Evolutionary conservation across 2,113 vertebrate species (phyloP), one percentile per base, ranked within the genome.

Genomic region (Caloenas nicobarica): DNA sequence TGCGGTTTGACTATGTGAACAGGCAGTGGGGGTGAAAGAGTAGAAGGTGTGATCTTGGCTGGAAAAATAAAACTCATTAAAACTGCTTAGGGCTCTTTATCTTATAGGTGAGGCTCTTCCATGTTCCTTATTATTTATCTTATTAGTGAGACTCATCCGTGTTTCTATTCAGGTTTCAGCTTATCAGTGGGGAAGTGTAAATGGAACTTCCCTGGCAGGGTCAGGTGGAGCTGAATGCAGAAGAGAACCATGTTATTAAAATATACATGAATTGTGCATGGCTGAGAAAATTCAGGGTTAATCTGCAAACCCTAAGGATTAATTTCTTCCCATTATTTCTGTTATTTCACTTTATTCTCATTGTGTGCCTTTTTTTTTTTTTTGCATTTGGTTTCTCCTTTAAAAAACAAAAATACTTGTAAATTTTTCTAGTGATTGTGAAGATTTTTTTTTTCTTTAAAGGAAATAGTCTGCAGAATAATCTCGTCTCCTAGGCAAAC

Each of bases 401-500:
- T 34, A 25, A 60, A 78, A 86, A 89, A 56, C 62, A 74, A 42
- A 40, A 73, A 85, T 46, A 65, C 5, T 24, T 77, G 26, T n/a
- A 36, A 38, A 23, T 40, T 44, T 90, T 93, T 94, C 71, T 83
- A 70, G 61, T 84, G 54, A 80, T 84, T 48, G 79, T 53, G 60
- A 91, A 74, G 24, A 24, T 44, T 22, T 11, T 51, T 58, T 53
- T 78, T 42, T 60, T 31, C 21, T 77, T 66, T 81, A 7, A 76
- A 95, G 54, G 80, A 93, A 94, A 65, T 53, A 77, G 70, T 69
- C 29, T 73, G 34, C 58, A 77, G 83, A 89, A 70, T 92, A 88
- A 88, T 95, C 53, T 81, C 34, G 16, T 91, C 57, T 96, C 81
- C 53, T 84, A 84, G 79, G 64, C 36, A 92, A 86, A 92, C 36